Conservation (phyloP, 2,888 invertebrate genomes). For the Palloptera scutellata region DNA sequence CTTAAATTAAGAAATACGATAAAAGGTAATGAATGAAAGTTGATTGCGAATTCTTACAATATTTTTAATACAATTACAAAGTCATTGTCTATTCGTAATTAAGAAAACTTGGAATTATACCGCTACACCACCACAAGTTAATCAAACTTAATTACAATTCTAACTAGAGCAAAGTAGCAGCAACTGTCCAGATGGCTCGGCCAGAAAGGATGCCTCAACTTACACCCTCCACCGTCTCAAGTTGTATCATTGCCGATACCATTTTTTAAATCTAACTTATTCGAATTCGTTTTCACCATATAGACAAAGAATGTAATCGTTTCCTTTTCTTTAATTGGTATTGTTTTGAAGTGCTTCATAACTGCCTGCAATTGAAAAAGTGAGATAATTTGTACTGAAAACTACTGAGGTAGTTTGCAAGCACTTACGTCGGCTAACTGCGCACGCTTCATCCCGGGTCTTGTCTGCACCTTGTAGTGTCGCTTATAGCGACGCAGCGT, state of each 20-base stretch:
- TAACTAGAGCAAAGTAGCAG: too few relatives aligned
- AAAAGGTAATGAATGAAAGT: too few relatives aligned
- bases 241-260: slow-evolving; percentile 61
- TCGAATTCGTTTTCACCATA: slow-evolving; percentile 87
- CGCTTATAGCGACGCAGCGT: slow-evolving; percentile 93
- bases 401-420: background rate
- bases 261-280: slow-evolving; percentile 63
- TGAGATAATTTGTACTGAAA: background rate
- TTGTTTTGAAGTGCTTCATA: slow-evolving; percentile 93
- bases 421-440: slow-evolving; percentile 94
- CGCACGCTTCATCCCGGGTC: slow-evolving; percentile 92
- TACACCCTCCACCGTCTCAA: slow-evolving; percentile 39
- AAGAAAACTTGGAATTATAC: background rate
- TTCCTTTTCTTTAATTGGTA: slow-evolving; percentile 94
- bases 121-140: background rate
- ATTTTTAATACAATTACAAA: too few relatives aligned
- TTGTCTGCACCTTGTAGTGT: slow-evolving; percentile 89
- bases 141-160: background rate
- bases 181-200: background rate
- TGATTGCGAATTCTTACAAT: too few relatives aligned
- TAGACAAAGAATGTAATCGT: slow-evolving; percentile 94
- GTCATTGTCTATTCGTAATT: too few relatives aligned
- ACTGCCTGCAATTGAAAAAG: slow-evolving; percentile 72
- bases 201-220: background rate
- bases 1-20: too few relatives aligned